Base-by-base conservation (phyloP, 2,113 vertebrate species). In the Motacilla alba region DNA sequence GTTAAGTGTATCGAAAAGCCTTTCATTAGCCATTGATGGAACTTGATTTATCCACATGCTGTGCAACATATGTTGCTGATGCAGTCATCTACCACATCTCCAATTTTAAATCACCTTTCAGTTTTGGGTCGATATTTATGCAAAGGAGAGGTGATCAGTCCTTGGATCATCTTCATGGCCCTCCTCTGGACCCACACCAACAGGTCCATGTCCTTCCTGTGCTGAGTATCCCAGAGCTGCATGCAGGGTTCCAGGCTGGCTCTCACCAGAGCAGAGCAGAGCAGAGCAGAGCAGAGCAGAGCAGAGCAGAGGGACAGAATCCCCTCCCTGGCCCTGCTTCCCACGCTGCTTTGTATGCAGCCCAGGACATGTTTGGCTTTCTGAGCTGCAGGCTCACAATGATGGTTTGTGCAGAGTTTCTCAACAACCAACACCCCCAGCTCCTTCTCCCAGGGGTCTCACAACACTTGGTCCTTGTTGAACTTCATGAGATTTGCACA, bases 21-120 rank as follows among this genome's bases (percentile, higher is more conserved):
- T 95, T 97, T 96, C 77, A 88, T 96, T 97, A 97, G 52, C 73
- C 68, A 72, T 87, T 26, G 10, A 76, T 70, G 56, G 44, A n/a
- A 39, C 66, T 52, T 95, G 93, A 97, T 96, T 96, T 98, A 97
- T 95, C 96, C 93, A 90, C 70, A 58, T 39, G 33, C 83, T 83
- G 39, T 35, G 87, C 3, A 1, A 93, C 55, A 58, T 89, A 92
- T 66, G 83, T 81, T 96, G 86, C 87, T 95, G 87, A 77, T 53
- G 78, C 75, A 94, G 76, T 64, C 37, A 11, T 53, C 90, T 78
- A 92, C 46, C 52, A 39, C 72, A 93, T 76, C 83, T 87, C 53
- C 63, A 79, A 43, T 76, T 94, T 80, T 87, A 90, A 97, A n/a
- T 64, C 82, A 90, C 44, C 53, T 82, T 94, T 90, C 58, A n/a